A percentile compares a stretch with the other conserved stretches of the same genome.
phyloP scores from a whole-genome alignment of 2,888 invertebrate species.

The Neria commutata region DNA sequence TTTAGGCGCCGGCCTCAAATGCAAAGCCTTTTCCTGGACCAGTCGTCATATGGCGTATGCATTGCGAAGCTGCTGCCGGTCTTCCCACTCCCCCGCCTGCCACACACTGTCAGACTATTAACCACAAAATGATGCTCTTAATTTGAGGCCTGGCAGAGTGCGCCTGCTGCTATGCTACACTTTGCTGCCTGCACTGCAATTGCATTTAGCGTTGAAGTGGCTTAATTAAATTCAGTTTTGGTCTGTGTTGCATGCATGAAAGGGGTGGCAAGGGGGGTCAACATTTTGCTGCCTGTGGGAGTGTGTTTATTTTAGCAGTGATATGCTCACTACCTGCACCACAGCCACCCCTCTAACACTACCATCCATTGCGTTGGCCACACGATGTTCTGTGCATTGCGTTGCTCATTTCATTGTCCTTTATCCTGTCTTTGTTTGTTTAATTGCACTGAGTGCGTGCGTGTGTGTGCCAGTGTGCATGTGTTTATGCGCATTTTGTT shows the following conservation, averaged over 20 bases:
- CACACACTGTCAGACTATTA: not conserved
- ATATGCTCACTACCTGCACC: not conserved
- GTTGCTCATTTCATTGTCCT: conserved; percentile 35
- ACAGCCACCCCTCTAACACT: not conserved
- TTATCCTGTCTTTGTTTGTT: conserved; percentile 48
- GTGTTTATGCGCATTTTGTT: no score
- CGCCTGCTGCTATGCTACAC: no score
- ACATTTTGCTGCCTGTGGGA: conserved; percentile 9
- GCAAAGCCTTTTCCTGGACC: not conserved
- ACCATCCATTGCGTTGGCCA: not conserved
- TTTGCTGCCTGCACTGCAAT: not conserved
- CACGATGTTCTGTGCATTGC: conserved; percentile 6
- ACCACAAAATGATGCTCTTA: not conserved
- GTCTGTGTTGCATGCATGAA: not conserved
- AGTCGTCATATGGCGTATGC: conserved; percentile 5
- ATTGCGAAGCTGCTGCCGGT: conserved; percentile 3
- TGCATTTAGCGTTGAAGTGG: not conserved
- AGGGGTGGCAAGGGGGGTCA: not conserved
- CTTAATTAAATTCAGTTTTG: conserved; percentile 5
- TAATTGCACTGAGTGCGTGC: conserved; percentile 48
- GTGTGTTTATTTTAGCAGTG: conserved; percentile 20
- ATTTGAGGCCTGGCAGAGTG: not conserved
- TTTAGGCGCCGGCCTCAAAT: conserved; percentile 23
- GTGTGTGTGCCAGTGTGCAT: no score
- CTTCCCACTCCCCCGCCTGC: not conserved